Evolutionary conservation across 2,797 vertebrate genomes (phyloP).

Genomic region (Acanthornis magna): DNA sequence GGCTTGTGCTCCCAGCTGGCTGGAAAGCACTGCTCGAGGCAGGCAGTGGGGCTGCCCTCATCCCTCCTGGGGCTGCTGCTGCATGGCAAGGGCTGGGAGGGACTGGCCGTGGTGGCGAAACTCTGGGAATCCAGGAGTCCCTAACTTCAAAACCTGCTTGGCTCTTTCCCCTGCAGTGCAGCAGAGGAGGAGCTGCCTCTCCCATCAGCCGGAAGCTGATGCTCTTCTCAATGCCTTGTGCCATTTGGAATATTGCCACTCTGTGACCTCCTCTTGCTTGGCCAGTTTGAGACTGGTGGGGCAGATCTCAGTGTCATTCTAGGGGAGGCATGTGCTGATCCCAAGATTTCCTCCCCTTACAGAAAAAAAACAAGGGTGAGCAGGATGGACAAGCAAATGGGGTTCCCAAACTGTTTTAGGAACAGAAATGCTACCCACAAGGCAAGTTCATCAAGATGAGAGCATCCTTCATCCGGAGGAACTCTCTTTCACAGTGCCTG

Average conservation of each 20-base stretch:
- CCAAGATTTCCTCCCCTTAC: not conserved
- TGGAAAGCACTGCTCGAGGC: fast-evolving
- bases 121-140: not conserved
- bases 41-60: fast-evolving
- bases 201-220: not conserved
- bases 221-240: not conserved
- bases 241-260: not conserved
- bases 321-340: not conserved
- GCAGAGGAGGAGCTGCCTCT: not conserved
- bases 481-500: not conserved
- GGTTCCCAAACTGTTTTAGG: not conserved
- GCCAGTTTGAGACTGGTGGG: not conserved
- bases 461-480: not conserved
- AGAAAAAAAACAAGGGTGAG: not conserved
- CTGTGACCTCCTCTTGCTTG: not conserved
- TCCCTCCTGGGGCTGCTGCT: not conserved
- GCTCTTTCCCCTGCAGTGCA: not conserved
- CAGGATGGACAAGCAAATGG: not conserved
- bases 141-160: not conserved
- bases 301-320: not conserved
- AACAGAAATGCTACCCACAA: not conserved
- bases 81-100: not conserved
- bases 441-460: not conserved
- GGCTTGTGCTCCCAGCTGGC: not conserved
- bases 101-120: fast-evolving